Conservation (phyloP, 1,140 invertebrate genomes). For the Agrilus planipennis region DNA sequence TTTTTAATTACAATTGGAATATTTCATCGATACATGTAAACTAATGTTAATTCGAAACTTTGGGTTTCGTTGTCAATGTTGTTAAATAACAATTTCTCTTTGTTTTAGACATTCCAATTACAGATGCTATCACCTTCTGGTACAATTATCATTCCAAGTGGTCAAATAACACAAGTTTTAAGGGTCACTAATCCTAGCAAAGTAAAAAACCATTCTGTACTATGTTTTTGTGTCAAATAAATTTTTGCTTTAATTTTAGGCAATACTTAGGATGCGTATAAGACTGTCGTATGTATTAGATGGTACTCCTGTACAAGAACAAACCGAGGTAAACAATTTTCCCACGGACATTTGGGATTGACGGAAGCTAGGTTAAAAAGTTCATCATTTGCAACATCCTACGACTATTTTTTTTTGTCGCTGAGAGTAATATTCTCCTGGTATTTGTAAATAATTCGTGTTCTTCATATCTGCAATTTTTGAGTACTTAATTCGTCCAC, state of each 20-base stretch:
- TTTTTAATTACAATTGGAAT: too few species aligned
- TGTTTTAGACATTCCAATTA: conserved; percentile 85
- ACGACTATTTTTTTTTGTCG: conserved; percentile 3
- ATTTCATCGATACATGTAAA: too few species aligned
- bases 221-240: background rate
- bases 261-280: conserved; percentile 73
- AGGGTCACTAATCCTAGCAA: conserved; percentile 80
- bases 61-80: too few species aligned
- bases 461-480: conserved; percentile 7
- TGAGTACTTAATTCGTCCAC: too few species aligned
- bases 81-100: conserved; percentile 15
- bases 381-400: background rate
- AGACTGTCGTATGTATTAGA: conserved; percentile 75
- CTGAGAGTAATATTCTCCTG: conserved; percentile 4
- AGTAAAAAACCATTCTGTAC: conserved; percentile 37
- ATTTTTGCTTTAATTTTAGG: conserved; percentile 43
- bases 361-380: conserved; percentile 34
- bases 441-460: conserved; percentile 1
- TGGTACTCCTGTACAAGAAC: conserved; percentile 68
- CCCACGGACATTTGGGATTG: conserved; percentile 56
- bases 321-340: conserved; percentile 83
- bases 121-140: conserved; percentile 91
- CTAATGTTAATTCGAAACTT: too few species aligned
- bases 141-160: conserved; percentile 65
- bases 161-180: conserved; percentile 81